These are phyloP conservation scores for Ancistrus triradiatus DNA, from an alignment of 2,113 vertebrate species.

Conservation along the genomic window DNA sequence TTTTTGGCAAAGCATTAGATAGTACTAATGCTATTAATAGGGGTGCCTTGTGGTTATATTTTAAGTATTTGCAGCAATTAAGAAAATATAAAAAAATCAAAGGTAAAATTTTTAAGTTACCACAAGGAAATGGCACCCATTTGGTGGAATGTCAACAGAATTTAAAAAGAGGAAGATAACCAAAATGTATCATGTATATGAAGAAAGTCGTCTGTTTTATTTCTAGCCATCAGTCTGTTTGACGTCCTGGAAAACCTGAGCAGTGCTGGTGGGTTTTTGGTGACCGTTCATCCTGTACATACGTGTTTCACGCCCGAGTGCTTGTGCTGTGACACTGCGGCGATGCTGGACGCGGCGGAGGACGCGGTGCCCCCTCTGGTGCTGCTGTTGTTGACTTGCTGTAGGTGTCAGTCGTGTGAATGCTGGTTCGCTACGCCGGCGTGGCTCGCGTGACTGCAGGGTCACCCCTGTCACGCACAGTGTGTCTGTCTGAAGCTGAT, in stretches of 20 bases:
- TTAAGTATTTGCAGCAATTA: too few relatives aligned
- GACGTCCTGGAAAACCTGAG: neutral
- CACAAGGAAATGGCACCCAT: too few relatives aligned
- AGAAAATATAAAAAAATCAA: too few relatives aligned
- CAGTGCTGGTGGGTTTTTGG: slow-evolving; percentile 5
- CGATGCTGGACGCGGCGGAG: slow-evolving; percentile 3
- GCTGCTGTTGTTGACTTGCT: slow-evolving; percentile 28
- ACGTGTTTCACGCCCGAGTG: slow-evolving; percentile 20
- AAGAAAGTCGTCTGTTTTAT: too few relatives aligned
- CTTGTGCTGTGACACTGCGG: slow-evolving; percentile 8
- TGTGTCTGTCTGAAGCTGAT: slow-evolving; percentile 57
- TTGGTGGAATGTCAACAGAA: too few relatives aligned
- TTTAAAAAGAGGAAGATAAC: too few relatives aligned
- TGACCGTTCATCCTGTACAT: slow-evolving; percentile 5
- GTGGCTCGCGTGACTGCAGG: slow-evolving; percentile 58
- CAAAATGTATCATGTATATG: too few relatives aligned
- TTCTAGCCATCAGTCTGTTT: too few relatives aligned
- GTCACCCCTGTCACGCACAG: slow-evolving; percentile 66
- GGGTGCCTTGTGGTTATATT: too few relatives aligned
- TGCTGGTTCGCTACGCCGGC: slow-evolving; percentile 48
- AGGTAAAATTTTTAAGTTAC: too few relatives aligned
- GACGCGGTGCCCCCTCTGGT: slow-evolving; percentile 27
- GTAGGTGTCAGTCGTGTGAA: slow-evolving; percentile 38
- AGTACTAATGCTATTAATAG: too few relatives aligned
- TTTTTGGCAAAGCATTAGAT: too few relatives aligned